Percentiles rank a stretch among this genome's conserved stretches.
These are phyloP conservation scores for Pantala flavescens DNA, from an alignment of 1,140 invertebrate species.

Conservation along the genomic window DNA sequence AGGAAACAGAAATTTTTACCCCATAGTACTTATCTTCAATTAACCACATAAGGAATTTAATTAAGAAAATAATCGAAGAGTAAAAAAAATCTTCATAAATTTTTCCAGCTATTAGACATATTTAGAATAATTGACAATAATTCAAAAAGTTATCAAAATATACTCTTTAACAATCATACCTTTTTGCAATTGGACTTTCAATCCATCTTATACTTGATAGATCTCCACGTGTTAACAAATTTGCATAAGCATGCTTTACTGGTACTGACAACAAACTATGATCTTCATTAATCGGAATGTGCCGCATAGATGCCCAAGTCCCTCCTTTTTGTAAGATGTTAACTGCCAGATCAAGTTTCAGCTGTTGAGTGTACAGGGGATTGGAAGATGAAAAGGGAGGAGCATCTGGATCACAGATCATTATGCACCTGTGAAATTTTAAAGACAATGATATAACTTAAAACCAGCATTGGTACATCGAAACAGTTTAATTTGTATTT, in stretches of 20 bases:
- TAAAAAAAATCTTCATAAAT: not conserved
- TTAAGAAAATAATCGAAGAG: not conserved
- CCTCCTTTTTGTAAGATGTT: conserved; percentile 61
- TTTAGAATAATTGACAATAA: too few species aligned
- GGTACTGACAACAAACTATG: conserved; percentile 15
- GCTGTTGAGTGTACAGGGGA: conserved; percentile 51
- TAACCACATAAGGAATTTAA: not conserved
- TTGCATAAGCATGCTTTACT: conserved; percentile 61
- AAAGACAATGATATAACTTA: too few species aligned
- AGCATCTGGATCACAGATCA: conserved; percentile 52
- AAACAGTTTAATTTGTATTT: too few species aligned
- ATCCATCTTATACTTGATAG: conserved; percentile 77
- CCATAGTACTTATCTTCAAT: not conserved
- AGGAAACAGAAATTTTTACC: not conserved
- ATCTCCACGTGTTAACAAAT: conserved; percentile 69
- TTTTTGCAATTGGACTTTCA: conserved; percentile 40
- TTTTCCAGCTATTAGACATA: too few species aligned
- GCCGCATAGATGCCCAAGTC: conserved; percentile 71
- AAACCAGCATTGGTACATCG: too few species aligned
- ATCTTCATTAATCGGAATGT: conserved; percentile 42
- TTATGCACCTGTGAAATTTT: conserved; percentile 40
- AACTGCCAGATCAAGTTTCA: conserved; percentile 63
- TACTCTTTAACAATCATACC: not conserved
- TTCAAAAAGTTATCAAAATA: too few species aligned
- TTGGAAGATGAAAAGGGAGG: conserved; percentile 52